Percentiles rank a stretch among this genome's conserved stretches.
These are phyloP conservation scores for Urophycis tenuis DNA, from an alignment of 2,797 vertebrate genomes.

Conservation along the genomic window DNA sequence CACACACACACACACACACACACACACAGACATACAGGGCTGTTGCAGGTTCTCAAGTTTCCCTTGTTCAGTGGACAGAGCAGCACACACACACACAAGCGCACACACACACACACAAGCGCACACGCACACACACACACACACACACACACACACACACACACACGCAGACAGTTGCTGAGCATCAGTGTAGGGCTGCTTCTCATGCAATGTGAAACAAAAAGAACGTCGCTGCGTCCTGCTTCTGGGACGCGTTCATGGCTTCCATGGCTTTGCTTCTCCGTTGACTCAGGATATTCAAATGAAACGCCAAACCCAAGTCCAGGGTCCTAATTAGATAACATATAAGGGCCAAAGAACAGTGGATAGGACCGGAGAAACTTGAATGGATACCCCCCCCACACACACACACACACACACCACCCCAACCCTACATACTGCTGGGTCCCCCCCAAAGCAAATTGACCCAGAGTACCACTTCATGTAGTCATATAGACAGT, in stretches of 20 bases:
- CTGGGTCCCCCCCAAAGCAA: too few species aligned
- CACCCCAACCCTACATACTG: too few species aligned
- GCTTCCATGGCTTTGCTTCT: not conserved
- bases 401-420: too few species aligned
- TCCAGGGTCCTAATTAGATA: not conserved
- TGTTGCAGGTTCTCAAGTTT: too few species aligned
- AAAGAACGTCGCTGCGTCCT: not conserved
- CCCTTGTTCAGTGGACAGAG: too few species aligned
- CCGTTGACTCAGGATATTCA: not conserved
- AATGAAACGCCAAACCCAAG: not conserved
- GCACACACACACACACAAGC: conserved; percentile 13
- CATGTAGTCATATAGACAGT: too few species aligned
- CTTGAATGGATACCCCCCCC: too few species aligned
- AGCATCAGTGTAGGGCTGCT: not conserved
- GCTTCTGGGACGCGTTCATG: not conserved
- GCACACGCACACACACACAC: conserved; percentile 14
- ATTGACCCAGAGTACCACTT: too few species aligned
- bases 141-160: conserved; percentile 38
- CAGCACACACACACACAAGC: too few species aligned
- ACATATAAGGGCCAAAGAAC: not conserved
- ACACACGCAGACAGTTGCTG: conserved; percentile 4
- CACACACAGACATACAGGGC: conserved; percentile 6
- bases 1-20: too few species aligned
- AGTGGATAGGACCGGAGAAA: too few species aligned
- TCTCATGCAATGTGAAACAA: not conserved